Conservation (phyloP, 2,888 invertebrate genomes). For the Orthonychiurus folsomi region DNA sequence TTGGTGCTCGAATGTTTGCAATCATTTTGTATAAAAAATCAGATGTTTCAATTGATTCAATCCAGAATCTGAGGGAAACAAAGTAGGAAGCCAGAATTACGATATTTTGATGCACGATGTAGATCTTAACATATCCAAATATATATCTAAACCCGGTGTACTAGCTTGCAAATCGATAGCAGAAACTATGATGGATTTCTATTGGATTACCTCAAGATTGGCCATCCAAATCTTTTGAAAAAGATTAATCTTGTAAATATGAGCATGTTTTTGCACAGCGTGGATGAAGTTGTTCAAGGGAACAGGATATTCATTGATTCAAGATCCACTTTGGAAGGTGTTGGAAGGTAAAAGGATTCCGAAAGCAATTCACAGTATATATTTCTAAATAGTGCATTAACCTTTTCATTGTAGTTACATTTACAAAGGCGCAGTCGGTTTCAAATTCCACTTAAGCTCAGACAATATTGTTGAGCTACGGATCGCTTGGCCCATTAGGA, state of each 20-base stretch:
- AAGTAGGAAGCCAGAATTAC: too few relatives aligned
- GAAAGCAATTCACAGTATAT: too few relatives aligned
- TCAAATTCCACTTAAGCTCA: conserved; percentile 24
- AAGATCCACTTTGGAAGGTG: conserved; percentile 14
- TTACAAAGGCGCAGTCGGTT: conserved; percentile 16
- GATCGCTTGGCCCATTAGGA: conserved; percentile 25
- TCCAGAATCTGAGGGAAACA: too few relatives aligned
- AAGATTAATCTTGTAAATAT: conserved; percentile 16
- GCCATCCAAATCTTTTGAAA: conserved; percentile 7
- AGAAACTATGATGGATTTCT: conserved; percentile 23
- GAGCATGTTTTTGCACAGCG: conserved; percentile 8
- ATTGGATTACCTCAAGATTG: conserved; percentile 16
- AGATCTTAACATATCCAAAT: too few relatives aligned
- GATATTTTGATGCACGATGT: too few relatives aligned
- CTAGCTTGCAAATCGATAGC: conserved; percentile 16
- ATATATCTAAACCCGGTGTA: too few relatives aligned
- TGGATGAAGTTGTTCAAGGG: conserved; percentile 22
- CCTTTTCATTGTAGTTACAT: conserved; percentile 16
- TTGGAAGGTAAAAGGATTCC: conserved; percentile 23
- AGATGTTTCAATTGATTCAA: conserved; percentile 17
- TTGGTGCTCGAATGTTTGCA: conserved; percentile 21
- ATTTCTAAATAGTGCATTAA: too few relatives aligned
- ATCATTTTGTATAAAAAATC: conserved; percentile 16
- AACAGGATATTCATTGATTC: conserved; percentile 26
- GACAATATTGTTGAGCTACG: conserved; percentile 19